A percentile compares a stretch with the other conserved stretches of the same genome.
phyloP scores from a whole-genome alignment of 2,797 vertebrate species.

The Lepilemur septentrionalis region DNA sequence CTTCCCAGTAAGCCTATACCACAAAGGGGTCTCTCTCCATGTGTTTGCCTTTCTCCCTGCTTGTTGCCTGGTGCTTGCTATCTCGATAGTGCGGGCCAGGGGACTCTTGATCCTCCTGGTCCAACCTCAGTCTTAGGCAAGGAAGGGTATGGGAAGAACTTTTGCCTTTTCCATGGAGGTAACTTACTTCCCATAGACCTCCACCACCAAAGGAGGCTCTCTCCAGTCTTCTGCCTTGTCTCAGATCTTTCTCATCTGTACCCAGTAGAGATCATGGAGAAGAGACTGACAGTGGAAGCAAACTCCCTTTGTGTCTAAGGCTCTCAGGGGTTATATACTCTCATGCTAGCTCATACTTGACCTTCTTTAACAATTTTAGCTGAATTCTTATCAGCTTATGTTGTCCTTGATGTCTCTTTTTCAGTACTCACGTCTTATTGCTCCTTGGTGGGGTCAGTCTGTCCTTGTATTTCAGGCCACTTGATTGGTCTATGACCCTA shows the following conservation, averaged over 20 bases:
- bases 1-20: background rate
- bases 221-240: background rate
- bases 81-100: background rate
- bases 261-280: background rate
- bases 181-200: background rate
- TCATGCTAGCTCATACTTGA: background rate
- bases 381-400: background rate
- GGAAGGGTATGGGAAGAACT: background rate
- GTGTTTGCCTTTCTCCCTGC: background rate
- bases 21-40: background rate
- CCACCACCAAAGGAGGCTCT: background rate
- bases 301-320: background rate
- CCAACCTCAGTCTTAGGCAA: background rate
- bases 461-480: background rate
- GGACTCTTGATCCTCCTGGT: background rate
- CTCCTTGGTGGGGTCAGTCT: background rate
- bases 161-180: background rate
- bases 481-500: background rate
- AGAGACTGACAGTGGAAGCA: background rate
- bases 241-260: background rate
- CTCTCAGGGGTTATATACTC: background rate
- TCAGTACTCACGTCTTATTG: background rate
- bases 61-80: background rate
- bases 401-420: background rate
- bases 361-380: background rate